Evolutionary conservation across 2,888 invertebrate genomes (phyloP).

Genomic region (Netelia inedita): DNA sequence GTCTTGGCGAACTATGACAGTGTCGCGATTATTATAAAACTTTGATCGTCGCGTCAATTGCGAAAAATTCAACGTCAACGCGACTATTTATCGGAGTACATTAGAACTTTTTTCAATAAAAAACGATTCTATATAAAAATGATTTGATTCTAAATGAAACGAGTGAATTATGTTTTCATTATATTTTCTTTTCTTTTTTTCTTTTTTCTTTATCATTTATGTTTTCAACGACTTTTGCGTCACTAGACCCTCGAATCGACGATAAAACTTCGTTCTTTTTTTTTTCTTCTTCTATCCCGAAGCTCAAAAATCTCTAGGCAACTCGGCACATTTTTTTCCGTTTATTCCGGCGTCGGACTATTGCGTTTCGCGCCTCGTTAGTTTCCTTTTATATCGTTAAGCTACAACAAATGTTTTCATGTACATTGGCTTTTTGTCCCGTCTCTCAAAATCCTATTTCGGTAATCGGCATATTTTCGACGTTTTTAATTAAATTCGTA

Average conservation of each 20-base stretch:
- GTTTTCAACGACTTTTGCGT: slow-evolving; percentile 7
- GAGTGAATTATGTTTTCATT: slow-evolving; percentile 12
- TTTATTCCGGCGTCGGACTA: slow-evolving; percentile 45
- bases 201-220: slow-evolving; percentile 4
- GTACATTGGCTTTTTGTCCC: slow-evolving; percentile 23
- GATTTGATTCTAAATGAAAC: slow-evolving; percentile 31
- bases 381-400: slow-evolving; percentile 3
- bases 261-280: slow-evolving; percentile 43
- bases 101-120: slow-evolving; percentile 24
- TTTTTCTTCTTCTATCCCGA: slow-evolving; percentile 26
- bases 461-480: slow-evolving; percentile 13
- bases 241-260: slow-evolving; percentile 10
- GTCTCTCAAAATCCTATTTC: background rate
- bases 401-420: slow-evolving; percentile 16
- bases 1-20: too few relatives aligned
- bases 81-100: slow-evolving; percentile 13
- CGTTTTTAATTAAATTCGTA: slow-evolving; percentile 11
- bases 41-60: slow-evolving; percentile 43
- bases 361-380: slow-evolving; percentile 41
- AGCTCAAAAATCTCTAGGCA: slow-evolving; percentile 62
- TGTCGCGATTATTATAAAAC: slow-evolving; percentile 7
- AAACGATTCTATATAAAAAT: slow-evolving; percentile 5
- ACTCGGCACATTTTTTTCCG: slow-evolving; percentile 51
- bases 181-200: too few relatives aligned
- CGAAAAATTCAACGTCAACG: slow-evolving; percentile 36